Percentiles rank a stretch among this genome's conserved stretches.
These are phyloP conservation scores for Halictus quadricinctus DNA, from an alignment of 2,888 invertebrate species.

Conservation along the genomic window DNA sequence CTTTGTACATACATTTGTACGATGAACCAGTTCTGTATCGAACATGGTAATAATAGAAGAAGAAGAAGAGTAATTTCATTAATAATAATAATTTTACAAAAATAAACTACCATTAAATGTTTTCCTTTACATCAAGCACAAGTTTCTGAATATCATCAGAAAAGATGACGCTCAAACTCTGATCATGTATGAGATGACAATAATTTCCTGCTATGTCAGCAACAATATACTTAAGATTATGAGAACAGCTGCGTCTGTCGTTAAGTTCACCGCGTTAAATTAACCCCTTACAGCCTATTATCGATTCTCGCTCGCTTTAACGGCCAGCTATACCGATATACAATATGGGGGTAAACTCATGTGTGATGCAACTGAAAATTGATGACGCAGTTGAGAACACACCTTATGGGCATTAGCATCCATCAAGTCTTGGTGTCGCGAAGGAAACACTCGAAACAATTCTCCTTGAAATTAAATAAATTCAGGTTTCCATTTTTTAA, in stretches of 20 bases:
- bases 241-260: slow-evolving; percentile 42
- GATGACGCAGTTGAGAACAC: slow-evolving; percentile 31
- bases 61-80: too few relatives aligned
- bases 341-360: slow-evolving; percentile 18
- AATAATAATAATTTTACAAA: too few relatives aligned
- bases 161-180: not conserved
- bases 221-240: slow-evolving; percentile 28
- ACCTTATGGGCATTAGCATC: slow-evolving; percentile 2
- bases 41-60: too few relatives aligned
- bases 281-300: slow-evolving; percentile 49
- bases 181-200: not conserved
- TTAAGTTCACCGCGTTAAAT: slow-evolving; percentile 53
- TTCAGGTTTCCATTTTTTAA: not conserved
- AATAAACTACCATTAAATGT: too few relatives aligned
- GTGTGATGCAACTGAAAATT: slow-evolving; percentile 46
- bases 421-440: not conserved
- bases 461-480: not conserved
- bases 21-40: too few relatives aligned
- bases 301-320: slow-evolving; percentile 35
- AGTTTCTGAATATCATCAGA: too few relatives aligned
- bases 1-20: too few relatives aligned
- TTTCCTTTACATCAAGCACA: too few relatives aligned
- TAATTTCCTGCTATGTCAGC: slow-evolving; percentile 17
- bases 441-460: not conserved
- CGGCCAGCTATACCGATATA: slow-evolving; percentile 26